These are phyloP conservation scores for Chrysocyon brachyurus DNA, from an alignment of 2,797 vertebrate genomes.

Conservation along the genomic window DNA sequence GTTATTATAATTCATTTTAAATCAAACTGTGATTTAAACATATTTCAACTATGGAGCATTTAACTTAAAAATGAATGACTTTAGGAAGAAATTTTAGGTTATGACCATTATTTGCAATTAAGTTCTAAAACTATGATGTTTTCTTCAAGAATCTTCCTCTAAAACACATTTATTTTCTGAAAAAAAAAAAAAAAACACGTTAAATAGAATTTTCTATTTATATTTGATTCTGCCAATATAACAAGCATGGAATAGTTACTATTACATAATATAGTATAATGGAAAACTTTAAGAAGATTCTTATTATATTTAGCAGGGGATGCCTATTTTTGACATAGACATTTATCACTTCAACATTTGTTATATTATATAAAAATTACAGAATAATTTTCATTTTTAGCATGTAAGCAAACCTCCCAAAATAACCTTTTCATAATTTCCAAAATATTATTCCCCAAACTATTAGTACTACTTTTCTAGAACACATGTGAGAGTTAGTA, in stretches of 20 bases:
- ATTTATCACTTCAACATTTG: neutral
- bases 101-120: neutral
- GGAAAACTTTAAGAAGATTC: neutral
- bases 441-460: neutral
- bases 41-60: neutral
- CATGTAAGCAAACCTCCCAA: neutral
- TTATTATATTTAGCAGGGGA: neutral
- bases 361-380: neutral
- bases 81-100: neutral
- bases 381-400: neutral
- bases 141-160: constrained; percentile 18
- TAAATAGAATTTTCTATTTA: neutral
- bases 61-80: neutral
- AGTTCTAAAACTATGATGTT: neutral
- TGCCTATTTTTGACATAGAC: neutral
- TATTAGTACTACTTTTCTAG: neutral
- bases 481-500: neutral
- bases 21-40: constrained; percentile 11
- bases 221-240: neutral
- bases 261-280: neutral
- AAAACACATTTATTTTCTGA: neutral
- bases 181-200: neutral
- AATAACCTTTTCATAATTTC: neutral
- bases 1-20: constrained; percentile 45
- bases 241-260: neutral